A percentile compares a stretch with the other conserved stretches of the same genome.
These are phyloP conservation scores for Candoia aspera DNA, from an alignment of 2,113 vertebrate species.

Conservation along the genomic window DNA sequence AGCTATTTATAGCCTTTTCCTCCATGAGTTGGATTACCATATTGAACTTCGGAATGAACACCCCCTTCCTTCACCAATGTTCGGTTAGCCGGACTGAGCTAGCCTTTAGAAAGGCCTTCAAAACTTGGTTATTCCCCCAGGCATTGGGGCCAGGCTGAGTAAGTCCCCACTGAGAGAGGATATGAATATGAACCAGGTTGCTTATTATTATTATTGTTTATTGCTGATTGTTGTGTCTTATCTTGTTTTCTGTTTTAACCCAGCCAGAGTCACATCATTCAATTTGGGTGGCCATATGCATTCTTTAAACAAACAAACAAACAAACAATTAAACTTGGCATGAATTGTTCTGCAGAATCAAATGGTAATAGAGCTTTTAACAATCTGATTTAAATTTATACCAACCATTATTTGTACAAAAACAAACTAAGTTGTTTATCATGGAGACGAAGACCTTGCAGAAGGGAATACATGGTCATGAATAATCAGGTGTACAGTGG, in stretches of 20 bases:
- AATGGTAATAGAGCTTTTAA: neutral
- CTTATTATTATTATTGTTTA: neutral
- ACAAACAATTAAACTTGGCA: neutral
- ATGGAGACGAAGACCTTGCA: neutral
- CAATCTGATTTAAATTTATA: constrained; percentile 21
- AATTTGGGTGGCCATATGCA: neutral
- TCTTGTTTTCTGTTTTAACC: neutral
- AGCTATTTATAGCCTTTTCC: neutral
- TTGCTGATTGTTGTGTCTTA: neutral
- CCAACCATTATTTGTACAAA: neutral
- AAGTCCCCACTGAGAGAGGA: neutral
- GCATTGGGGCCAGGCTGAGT: neutral
- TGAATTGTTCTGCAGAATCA: constrained; percentile 6
- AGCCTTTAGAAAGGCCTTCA: neutral
- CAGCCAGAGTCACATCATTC: neutral
- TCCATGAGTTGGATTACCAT: neutral
- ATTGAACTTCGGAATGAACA: neutral
- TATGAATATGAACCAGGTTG: neutral
- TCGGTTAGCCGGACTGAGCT: neutral
- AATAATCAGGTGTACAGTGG: neutral
- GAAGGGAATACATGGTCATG: neutral
- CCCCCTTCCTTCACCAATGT: neutral
- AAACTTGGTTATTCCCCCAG: neutral
- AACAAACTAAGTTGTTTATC: constrained; percentile 5
- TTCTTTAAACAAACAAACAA: neutral